phyloP scores from a whole-genome alignment of 2,113 vertebrate species.

The Hippolais icterina region DNA sequence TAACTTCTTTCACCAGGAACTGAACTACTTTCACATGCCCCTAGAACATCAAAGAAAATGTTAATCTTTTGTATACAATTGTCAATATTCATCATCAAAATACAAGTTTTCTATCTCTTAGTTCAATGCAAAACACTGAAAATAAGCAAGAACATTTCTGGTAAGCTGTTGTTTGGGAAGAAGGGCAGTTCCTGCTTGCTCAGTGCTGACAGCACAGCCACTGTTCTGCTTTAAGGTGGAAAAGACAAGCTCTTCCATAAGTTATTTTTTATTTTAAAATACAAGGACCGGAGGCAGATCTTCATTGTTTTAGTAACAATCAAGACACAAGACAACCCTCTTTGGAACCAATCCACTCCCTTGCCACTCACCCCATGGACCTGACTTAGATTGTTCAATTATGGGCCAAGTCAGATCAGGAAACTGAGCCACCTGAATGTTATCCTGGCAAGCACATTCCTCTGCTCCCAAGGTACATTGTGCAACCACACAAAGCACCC shows the following conservation, averaged over 20 bases:
- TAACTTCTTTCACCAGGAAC: slow-evolving; percentile 98
- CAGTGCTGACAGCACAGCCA: not conserved
- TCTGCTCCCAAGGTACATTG: not conserved
- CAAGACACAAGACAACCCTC: not conserved
- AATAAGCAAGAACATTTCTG: not conserved
- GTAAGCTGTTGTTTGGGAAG: not conserved
- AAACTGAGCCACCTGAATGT: not conserved
- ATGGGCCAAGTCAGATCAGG: not conserved
- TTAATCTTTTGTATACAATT: not conserved
- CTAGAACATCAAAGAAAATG: slow-evolving; percentile 67
- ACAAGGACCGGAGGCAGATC: not conserved
- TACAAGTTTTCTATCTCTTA: not conserved
- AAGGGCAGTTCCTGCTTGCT: not conserved
- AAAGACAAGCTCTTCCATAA: not conserved
- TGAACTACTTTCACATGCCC: slow-evolving; percentile 98
- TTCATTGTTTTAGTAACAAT: not conserved
- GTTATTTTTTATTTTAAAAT: not conserved
- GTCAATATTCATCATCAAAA: not conserved
- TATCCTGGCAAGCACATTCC: not conserved
- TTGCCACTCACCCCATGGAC: rapidly evolving
- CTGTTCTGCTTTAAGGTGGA: not conserved
- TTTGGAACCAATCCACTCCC: not conserved
- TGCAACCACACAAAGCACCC: not conserved
- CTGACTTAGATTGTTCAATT: not conserved
- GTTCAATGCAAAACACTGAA: not conserved